These are phyloP conservation scores for Coreoperca whiteheadi DNA, from an alignment of 2,113 vertebrate species.

Conservation along the genomic window DNA sequence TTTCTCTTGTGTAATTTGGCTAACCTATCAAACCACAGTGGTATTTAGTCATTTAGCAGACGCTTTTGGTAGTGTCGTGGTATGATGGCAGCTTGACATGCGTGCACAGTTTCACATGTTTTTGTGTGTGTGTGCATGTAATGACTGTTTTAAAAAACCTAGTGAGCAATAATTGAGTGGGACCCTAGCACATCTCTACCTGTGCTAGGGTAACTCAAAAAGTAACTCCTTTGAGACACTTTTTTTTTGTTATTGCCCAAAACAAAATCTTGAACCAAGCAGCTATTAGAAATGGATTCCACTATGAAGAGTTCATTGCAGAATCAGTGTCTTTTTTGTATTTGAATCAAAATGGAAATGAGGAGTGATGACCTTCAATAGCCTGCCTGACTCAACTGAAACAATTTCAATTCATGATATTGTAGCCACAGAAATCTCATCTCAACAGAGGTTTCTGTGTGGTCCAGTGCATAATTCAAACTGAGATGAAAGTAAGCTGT, in stretches of 20 bases:
- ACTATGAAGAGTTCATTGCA: constrained; percentile 43
- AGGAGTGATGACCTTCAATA: constrained; percentile 71
- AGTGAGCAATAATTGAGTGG: constrained; percentile 1
- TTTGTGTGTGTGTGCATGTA: neutral
- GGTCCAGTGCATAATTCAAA: constrained; percentile 60
- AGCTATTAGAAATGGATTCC: constrained; percentile 66
- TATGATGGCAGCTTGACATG: constrained; percentile 25
- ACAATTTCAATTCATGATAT: constrained; percentile 65
- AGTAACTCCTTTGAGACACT: constrained; percentile 18
- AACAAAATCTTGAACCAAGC: constrained; percentile 54
- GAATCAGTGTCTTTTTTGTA: constrained; percentile 42
- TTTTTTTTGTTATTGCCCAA: constrained; percentile 35
- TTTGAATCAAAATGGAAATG: constrained; percentile 79
- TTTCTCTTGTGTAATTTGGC: constrained; percentile 53
- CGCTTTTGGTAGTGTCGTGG: constrained; percentile 32
- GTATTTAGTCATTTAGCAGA: too few relatives aligned
- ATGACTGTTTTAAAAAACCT: constrained; percentile 2
- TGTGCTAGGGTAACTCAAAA: neutral
- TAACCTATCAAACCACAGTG: constrained; percentile 38
- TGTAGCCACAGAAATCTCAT: constrained; percentile 68
- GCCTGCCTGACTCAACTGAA: constrained; percentile 54
- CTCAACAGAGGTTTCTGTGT: constrained; percentile 51
- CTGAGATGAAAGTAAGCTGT: constrained; percentile 68
- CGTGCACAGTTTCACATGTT: too few relatives aligned
- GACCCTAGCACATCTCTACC: constrained; percentile 21